phyloP scores from a whole-genome alignment of 2,888 invertebrate genomes.

The Scaptodrosophila latifasciaeformis region DNA sequence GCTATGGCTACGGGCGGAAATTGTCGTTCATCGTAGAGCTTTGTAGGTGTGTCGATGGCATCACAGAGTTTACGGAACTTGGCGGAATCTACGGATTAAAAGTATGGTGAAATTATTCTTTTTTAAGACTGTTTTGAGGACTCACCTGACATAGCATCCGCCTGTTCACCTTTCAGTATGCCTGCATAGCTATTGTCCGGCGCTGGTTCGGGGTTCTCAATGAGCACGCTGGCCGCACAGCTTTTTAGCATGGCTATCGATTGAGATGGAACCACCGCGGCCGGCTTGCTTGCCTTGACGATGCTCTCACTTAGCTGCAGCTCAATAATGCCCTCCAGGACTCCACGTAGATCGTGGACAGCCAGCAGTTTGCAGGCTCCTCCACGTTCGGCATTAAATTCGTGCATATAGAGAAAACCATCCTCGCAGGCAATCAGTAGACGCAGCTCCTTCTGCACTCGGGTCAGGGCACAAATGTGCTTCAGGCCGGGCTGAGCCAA shows the following conservation, averaged over 20 bases:
- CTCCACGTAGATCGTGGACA: slow-evolving; percentile 73
- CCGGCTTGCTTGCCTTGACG: slow-evolving; percentile 43
- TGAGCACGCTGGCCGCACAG: slow-evolving; percentile 63
- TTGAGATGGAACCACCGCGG: slow-evolving; percentile 27
- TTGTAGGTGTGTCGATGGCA: slow-evolving; percentile 73
- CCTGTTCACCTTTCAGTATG: slow-evolving; percentile 89
- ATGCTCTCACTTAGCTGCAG: slow-evolving; percentile 68
- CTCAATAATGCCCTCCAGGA: slow-evolving; percentile 73
- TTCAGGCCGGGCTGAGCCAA: slow-evolving; percentile 72
- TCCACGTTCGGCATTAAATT: slow-evolving; percentile 71
- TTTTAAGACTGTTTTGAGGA: background rate
- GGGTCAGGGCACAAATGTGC: slow-evolving; percentile 72
- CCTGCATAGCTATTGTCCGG: slow-evolving; percentile 84
- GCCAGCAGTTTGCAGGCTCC: slow-evolving; percentile 71
- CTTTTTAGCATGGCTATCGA: slow-evolving; percentile 51
- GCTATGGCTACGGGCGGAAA: slow-evolving; percentile 74
- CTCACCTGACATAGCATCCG: slow-evolving; percentile 88
- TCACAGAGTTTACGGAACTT: slow-evolving; percentile 74
- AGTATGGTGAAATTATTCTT: background rate
- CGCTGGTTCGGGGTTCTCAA: slow-evolving; percentile 67
- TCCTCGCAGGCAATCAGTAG: slow-evolving; percentile 74
- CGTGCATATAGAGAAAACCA: slow-evolving; percentile 74
- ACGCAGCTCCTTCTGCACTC: slow-evolving; percentile 71
- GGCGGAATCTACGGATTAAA: slow-evolving; percentile 67
- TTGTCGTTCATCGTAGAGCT: slow-evolving; percentile 74